Conservation (phyloP, 2,797 vertebrate genomes). For the Myotis daubentonii region DNA sequence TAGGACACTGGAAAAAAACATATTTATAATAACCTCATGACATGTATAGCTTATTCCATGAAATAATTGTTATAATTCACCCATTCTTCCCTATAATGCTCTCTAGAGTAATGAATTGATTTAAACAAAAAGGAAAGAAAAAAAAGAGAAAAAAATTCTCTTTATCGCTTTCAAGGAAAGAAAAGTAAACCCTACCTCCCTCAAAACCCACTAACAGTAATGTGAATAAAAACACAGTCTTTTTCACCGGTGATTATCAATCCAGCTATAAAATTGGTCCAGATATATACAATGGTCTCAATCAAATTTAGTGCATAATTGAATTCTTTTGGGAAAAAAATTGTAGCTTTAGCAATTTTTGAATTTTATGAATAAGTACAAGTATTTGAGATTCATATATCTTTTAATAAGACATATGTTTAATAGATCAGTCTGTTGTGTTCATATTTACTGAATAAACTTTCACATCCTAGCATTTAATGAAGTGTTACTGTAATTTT, state of each 20-base stretch:
- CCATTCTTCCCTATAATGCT: neutral
- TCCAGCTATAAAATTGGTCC: neutral
- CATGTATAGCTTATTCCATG: neutral
- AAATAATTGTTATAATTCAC: constrained; percentile 3
- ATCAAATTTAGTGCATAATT: neutral
- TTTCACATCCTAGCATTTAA: constrained; percentile 63
- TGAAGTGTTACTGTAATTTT: constrained; percentile 65
- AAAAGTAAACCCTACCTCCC: neutral
- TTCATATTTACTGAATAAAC: constrained; percentile 39
- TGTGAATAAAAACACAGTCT: neutral
- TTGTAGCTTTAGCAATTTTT: neutral
- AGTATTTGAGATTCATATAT: neutral
- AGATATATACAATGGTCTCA: neutral
- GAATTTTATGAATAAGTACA: constrained; percentile 26
- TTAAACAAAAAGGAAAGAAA: neutral
- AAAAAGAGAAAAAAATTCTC: neutral
- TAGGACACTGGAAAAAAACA: neutral
- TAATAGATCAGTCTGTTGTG: neutral
- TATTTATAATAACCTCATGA: neutral
- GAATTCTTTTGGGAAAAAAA: neutral
- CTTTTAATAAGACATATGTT: constrained; percentile 24
- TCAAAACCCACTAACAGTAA: neutral
- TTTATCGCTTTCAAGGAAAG: neutral
- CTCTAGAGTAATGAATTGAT: neutral
- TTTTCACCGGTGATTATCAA: neutral